phyloP scores from a whole-genome alignment of 2,888 invertebrate species.

The Escarpia spicata region DNA sequence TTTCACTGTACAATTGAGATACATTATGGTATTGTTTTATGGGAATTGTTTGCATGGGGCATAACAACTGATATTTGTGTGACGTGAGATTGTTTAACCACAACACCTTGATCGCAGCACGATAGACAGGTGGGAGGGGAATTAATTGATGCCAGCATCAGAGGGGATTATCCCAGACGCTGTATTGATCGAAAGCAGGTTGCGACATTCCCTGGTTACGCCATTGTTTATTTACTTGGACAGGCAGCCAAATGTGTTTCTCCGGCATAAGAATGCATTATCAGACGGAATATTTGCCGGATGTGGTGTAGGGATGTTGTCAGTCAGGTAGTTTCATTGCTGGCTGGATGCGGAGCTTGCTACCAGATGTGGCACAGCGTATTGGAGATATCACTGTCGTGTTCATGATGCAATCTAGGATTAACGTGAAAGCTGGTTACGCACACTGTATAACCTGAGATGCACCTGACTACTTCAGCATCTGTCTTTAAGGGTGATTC shows the following conservation, averaged over 20 bases:
- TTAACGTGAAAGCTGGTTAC: neutral
- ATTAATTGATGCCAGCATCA: neutral
- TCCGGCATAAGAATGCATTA: neutral
- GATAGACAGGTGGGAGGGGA: neutral
- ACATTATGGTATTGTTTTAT: neutral
- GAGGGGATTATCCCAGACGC: slow-evolving; percentile 8
- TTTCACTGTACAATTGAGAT: neutral
- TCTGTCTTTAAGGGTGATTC: neutral
- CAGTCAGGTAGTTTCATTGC: neutral
- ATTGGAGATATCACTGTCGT: neutral
- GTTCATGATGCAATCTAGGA: neutral
- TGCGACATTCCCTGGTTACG: neutral
- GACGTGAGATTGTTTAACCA: neutral
- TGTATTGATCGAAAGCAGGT: neutral
- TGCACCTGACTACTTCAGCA: neutral
- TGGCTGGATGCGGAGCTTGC: neutral
- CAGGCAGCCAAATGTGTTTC: neutral
- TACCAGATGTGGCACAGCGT: neutral
- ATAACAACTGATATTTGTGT: neutral
- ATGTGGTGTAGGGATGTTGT: neutral
- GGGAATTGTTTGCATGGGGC: neutral
- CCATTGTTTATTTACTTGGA: slow-evolving; percentile 6
- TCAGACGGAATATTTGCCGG: neutral
- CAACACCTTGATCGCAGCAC: neutral
- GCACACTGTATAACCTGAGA: neutral